Evolutionary conservation across 2,797 vertebrate species (phyloP).

Genomic region (Melanotaenia pygmaea): DNA sequence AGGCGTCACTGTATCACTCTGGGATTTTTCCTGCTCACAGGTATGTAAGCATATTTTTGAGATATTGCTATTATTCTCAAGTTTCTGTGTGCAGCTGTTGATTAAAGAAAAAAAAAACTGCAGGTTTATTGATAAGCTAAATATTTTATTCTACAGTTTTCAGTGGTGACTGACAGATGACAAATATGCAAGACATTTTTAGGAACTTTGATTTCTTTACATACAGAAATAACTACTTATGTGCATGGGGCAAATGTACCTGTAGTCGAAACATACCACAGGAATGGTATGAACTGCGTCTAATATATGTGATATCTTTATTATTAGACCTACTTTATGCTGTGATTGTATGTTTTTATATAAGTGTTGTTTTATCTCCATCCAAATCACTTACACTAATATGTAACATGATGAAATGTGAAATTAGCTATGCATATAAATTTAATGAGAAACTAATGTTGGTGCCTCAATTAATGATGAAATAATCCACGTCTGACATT

Average conservation of each 20-base stretch:
- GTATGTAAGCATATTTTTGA: constrained; percentile 41
- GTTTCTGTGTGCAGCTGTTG: not conserved
- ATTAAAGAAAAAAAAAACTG: not conserved
- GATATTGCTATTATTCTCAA: not conserved
- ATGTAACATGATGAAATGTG: not conserved
- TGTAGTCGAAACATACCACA: no score
- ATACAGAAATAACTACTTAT: not conserved
- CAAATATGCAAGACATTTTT: not conserved
- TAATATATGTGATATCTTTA: not conserved
- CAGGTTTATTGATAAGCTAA: not conserved
- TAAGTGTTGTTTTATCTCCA: not conserved
- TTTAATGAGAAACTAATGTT: constrained; percentile 11
- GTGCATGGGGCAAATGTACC: no score
- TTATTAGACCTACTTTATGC: not conserved
- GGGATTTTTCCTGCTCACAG: constrained; percentile 55
- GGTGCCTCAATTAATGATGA: not conserved
- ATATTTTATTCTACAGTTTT: not conserved
- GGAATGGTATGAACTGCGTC: not conserved
- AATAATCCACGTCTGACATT: constrained; percentile 8
- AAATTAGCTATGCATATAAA: constrained; percentile 3
- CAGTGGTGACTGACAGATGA: not conserved
- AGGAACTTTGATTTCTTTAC: not conserved
- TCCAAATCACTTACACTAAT: not conserved
- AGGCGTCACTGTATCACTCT: constrained; percentile 41
- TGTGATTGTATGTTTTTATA: not conserved